Percentiles rank a stretch among this genome's conserved stretches.
These are phyloP conservation scores for Chamaea fasciata DNA, from an alignment of 2,113 vertebrate genomes.

Conservation along the genomic window DNA sequence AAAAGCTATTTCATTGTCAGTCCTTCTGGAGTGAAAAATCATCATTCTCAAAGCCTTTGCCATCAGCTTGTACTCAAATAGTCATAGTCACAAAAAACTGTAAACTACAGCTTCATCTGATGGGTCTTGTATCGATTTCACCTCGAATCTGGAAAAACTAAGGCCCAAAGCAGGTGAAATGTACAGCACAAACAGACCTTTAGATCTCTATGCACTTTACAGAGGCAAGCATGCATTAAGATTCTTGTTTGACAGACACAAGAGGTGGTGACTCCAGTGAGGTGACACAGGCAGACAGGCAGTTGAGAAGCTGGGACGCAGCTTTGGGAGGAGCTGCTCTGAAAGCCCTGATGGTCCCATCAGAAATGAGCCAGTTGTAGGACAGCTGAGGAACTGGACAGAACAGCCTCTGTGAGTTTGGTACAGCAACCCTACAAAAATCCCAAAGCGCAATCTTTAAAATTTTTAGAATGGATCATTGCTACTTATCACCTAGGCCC, in stretches of 20 bases:
- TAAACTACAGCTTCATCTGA: background rate
- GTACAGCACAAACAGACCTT: background rate
- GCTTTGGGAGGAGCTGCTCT: background rate
- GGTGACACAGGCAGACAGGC: background rate
- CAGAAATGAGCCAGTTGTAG: background rate
- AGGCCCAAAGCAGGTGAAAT: background rate
- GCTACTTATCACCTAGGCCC: background rate
- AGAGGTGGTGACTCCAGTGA: background rate
- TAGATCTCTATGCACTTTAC: background rate
- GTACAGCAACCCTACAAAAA: background rate
- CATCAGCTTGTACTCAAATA: background rate
- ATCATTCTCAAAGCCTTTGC: background rate
- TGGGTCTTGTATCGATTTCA: background rate
- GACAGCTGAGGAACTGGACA: background rate
- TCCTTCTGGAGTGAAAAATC: background rate
- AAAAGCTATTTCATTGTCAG: background rate
- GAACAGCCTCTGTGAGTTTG: background rate
- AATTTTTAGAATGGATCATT: background rate
- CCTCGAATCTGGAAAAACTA: background rate
- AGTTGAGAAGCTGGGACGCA: background rate
- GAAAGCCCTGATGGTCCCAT: background rate
- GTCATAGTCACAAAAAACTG: background rate
- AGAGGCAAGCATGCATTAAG: background rate
- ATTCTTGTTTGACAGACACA: background rate
- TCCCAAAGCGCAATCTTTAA: background rate